Conservation (phyloP, 2,797 vertebrate species). For the Thripadectes ignobilis region DNA sequence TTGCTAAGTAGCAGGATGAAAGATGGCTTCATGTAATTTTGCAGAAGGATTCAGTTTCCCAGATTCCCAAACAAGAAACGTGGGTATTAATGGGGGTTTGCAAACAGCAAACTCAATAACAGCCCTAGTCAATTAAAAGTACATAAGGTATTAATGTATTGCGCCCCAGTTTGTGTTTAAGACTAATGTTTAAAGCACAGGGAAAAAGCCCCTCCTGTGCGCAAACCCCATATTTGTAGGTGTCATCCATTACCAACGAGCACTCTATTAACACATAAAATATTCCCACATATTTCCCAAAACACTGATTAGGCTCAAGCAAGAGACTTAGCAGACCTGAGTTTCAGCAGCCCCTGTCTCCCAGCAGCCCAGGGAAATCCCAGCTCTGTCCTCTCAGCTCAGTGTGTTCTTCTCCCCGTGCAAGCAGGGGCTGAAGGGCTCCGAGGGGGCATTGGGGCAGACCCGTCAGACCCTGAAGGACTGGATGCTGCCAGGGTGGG, state of each 20-base stretch:
- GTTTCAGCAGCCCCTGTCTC: not conserved
- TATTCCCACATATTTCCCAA: not conserved
- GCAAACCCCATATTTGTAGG: not conserved
- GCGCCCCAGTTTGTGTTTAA: not conserved
- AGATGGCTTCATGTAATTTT: constrained; percentile 1
- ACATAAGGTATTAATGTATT: not conserved
- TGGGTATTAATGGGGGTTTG: not conserved
- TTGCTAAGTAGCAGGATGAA: constrained; percentile 45
- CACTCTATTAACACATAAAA: not conserved
- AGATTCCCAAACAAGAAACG: not conserved
- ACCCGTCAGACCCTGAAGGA: not conserved
- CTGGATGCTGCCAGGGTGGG: not conserved
- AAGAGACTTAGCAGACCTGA: not conserved
- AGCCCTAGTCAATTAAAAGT: not conserved
- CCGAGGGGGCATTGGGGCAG: fast-evolving
- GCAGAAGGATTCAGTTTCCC: not conserved
- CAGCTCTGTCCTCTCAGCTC: not conserved
- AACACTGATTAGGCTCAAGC: not conserved
- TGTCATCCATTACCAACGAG: not conserved
- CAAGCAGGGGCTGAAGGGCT: not conserved
- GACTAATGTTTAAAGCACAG: not conserved
- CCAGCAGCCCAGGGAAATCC: not conserved
- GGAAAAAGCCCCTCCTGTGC: not conserved
- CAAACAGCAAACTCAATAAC: not conserved
- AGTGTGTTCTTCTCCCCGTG: not conserved